Conservation (phyloP, 2,888 invertebrate species). For the Bedellia somnulentella region DNA sequence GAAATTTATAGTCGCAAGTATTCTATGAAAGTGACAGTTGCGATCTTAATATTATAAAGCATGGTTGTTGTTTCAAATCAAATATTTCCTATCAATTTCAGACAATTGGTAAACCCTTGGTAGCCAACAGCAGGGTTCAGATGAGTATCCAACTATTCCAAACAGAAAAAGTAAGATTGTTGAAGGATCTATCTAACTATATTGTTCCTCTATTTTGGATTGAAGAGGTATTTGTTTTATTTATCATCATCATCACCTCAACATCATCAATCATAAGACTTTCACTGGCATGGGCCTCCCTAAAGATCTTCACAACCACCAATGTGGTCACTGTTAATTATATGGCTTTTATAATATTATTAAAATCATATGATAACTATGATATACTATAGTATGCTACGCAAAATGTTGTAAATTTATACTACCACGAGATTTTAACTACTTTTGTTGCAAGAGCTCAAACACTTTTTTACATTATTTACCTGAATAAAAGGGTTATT, state of each 20-base stretch:
- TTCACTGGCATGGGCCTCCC: not conserved
- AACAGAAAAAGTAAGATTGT: constrained; percentile 66
- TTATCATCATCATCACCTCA: not conserved
- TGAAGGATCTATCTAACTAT: constrained; percentile 66
- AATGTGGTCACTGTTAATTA: not conserved
- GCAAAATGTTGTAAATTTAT: too few relatives aligned
- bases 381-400: not conserved
- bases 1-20: too few relatives aligned
- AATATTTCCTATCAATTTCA: constrained; percentile 20
- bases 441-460: too few relatives aligned
- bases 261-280: too few relatives aligned
- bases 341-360: not conserved
- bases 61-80: too few relatives aligned
- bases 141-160: constrained; percentile 70
- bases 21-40: too few relatives aligned
- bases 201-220: constrained; percentile 78
- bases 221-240: constrained; percentile 63
- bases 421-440: too few relatives aligned
- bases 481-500: too few relatives aligned
- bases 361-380: not conserved
- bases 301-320: not conserved
- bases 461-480: too few relatives aligned
- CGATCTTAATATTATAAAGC: too few relatives aligned
- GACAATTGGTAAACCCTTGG: constrained; percentile 74
- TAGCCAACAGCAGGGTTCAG: constrained; percentile 72